Evolutionary conservation across 2,113 vertebrate species (phyloP).

Genomic region (Triplophysa siluroides): DNA sequence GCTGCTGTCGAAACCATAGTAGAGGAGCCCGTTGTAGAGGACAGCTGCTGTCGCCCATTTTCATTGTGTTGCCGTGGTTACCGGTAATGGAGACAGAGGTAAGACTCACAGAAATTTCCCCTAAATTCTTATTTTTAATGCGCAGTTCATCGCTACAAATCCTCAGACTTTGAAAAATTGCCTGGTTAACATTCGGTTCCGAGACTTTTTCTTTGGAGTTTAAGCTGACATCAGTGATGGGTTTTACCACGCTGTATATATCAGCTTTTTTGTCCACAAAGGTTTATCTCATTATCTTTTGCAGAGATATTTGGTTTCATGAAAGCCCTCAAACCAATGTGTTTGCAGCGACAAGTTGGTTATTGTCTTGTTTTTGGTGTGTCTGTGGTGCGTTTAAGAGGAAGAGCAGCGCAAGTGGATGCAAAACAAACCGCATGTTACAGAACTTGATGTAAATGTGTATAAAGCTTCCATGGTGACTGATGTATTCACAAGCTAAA

Average conservation of each 20-base stretch:
- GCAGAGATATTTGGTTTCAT: slow-evolving; percentile 9
- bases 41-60: background rate
- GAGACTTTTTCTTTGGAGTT: background rate
- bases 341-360: background rate
- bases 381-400: background rate
- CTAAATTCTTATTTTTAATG: background rate
- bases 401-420: background rate
- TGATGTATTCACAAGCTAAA: background rate
- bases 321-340: slow-evolving; percentile 17
- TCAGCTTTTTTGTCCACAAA: slow-evolving; percentile 4
- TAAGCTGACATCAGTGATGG: slow-evolving; percentile 6
- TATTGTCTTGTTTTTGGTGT: background rate
- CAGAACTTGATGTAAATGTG: background rate
- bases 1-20: background rate
- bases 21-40: background rate
- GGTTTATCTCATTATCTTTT: background rate
- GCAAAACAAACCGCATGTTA: background rate
- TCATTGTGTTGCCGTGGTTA: background rate
- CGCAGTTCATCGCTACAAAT: background rate
- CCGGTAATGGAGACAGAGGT: slow-evolving; percentile 77
- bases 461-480: background rate
- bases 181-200: background rate
- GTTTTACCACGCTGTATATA: slow-evolving; percentile 22
- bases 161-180: background rate
- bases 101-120: slow-evolving; percentile 42